These are phyloP conservation scores for Dunckerocampus dactyliophorus DNA, from an alignment of 2,113 vertebrate genomes.

Conservation along the genomic window DNA sequence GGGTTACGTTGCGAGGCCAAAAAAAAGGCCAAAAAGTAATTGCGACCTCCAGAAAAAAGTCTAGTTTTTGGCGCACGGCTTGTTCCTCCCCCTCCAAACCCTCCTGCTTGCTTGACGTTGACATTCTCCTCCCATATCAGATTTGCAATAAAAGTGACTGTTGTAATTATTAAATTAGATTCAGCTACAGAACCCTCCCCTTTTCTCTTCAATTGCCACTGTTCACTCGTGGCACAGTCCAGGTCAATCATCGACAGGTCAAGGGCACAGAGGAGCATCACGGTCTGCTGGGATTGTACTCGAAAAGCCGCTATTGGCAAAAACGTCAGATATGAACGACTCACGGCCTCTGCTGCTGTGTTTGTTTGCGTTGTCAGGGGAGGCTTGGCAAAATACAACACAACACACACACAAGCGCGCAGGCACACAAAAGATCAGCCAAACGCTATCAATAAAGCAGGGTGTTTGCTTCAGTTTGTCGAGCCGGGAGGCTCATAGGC, in stretches of 20 bases:
- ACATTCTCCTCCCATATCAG: too few species aligned
- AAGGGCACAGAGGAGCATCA: slow-evolving; percentile 47
- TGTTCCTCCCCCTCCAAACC: too few species aligned
- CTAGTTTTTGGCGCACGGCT: too few species aligned
- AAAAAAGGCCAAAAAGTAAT: too few species aligned
- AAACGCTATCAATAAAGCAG: slow-evolving; percentile 65
- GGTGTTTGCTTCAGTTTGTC: slow-evolving; percentile 61
- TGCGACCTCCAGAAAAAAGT: too few species aligned
- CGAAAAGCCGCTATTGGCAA: slow-evolving; percentile 26
- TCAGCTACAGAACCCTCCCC: too few species aligned
- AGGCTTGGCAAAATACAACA: slow-evolving; percentile 55
- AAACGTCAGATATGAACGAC: slow-evolving; percentile 37
- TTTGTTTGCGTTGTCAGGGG: slow-evolving; percentile 67
- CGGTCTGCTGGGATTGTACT: slow-evolving; percentile 19
- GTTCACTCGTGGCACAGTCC: too few species aligned
- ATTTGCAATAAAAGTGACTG: too few species aligned
- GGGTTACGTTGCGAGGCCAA: too few species aligned
- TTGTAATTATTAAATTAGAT: too few species aligned
- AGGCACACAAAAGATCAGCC: slow-evolving; percentile 53
- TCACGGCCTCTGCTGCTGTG: slow-evolving; percentile 31
- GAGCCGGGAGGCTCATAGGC: slow-evolving; percentile 55
- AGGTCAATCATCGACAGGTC: slow-evolving; percentile 49
- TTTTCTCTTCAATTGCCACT: too few species aligned
- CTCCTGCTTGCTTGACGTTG: too few species aligned
- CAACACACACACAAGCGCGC: slow-evolving; percentile 16